Evolutionary conservation across 2,888 invertebrate species (phyloP), one percentile per base, ranked within the genome.

Genomic region (Watsonalla cultraria): DNA sequence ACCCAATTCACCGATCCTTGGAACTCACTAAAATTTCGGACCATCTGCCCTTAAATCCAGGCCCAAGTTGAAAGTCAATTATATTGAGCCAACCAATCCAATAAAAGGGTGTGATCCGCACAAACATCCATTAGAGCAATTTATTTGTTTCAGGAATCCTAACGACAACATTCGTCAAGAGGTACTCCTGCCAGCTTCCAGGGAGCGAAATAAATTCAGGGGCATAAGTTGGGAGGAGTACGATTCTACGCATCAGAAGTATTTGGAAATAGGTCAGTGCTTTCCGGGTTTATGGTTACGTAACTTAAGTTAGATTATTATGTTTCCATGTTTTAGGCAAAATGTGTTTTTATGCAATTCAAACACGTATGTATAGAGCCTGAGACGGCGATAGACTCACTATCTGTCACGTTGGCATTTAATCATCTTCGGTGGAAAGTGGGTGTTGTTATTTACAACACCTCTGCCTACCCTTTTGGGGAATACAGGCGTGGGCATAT

Each of bases 181-280:
- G 74, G 93, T 94, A 0, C 91, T 94, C 51, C 89, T 96, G 61
- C 95, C 95, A 5, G 95, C 95, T 49, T 96, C 96, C 52, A 94
- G 95, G 74, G 97, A 97, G 77, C 93, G 95, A 63, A 96, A 95
- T 91, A 94, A 96, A 72, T 96, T 96, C 84, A 93, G 96, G 52
- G 95, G 94, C 64, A 93, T 96, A 68, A 93, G 92, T 52, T 98
- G 98, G 98, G 97, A 97, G 67, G 95, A 96, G 76, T 98, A 98
- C 88, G 97, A 97, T 82, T 95, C 96, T 0, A 94, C 96, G 59
- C 97, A 97, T 90, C 97, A 98, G 79, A 97, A 97, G 81, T 98
- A 97, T 87, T 92, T 98, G 74, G 97, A 97, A 93, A 96, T 97
- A 79, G 96, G 97, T 97, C 39, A 49, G 49, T 49, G 7, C 11